Conservation (phyloP, 1,140 invertebrate genomes). For the Ctenoplectra terminalis region DNA sequence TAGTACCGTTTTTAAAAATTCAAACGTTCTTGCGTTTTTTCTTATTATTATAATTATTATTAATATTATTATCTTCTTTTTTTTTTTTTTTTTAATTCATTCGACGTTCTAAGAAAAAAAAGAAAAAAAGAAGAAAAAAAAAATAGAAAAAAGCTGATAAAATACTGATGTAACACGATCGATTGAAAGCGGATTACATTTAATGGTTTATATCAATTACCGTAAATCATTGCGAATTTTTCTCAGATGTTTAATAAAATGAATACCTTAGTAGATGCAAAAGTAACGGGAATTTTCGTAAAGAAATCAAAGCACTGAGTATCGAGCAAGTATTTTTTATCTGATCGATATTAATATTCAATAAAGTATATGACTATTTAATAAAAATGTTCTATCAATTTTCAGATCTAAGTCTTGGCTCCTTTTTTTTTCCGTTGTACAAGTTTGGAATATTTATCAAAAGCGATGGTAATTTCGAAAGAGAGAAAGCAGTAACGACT, state of each 20-base stretch:
- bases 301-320: neutral
- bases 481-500: too few relatives aligned
- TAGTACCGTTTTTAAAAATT: slow-evolving; percentile 43
- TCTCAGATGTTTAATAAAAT: slow-evolving; percentile 37
- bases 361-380: neutral
- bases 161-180: neutral
- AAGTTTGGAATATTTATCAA: neutral
- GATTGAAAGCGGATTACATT: slow-evolving; percentile 25
- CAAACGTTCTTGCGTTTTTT: slow-evolving; percentile 30
- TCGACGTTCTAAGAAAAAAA: slow-evolving; percentile 19
- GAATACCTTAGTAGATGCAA: slow-evolving; percentile 31
- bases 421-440: neutral
- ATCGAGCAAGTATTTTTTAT: slow-evolving; percentile 26
- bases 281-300: slow-evolving; percentile 45
- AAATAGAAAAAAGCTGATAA: neutral
- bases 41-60: slow-evolving; percentile 10
- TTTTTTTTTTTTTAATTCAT: neutral
- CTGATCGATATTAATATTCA: neutral
- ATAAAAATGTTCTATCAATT: neutral
- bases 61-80: neutral
- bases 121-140: neutral
- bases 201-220: slow-evolving; percentile 23
- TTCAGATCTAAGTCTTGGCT: neutral
- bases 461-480: neutral
- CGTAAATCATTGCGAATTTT: slow-evolving; percentile 3